Evolutionary conservation across 2,113 vertebrate species (phyloP), one percentile per base, ranked within the genome.

Genomic region (Gnathonemus echidnorhynchus): DNA sequence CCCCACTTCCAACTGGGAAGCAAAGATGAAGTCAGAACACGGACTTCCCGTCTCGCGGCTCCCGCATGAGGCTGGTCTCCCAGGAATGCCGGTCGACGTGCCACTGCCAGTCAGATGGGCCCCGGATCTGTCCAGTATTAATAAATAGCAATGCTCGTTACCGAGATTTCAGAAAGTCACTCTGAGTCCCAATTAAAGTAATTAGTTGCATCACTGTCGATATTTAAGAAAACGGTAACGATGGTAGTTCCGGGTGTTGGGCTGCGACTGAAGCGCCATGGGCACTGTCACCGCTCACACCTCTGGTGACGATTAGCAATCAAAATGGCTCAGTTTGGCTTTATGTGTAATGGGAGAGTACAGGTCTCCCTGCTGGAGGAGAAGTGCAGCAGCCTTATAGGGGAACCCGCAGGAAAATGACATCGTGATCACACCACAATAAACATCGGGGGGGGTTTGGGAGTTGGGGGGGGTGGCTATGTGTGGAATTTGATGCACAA

Each of bases 151-250:
- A 1, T 87, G 90, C 90, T 93, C 91, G 80, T 92, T 92, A 91
- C 91, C 89, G 88, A 94, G 93, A 96, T 93, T 85, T 85, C 24
- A 46, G 21, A 93, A 88, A 93, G 92, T 94, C 94, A 92, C 93
- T 94, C 91, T 94, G 94, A 95, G 94, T 93, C 91, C 91, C 94
- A 95, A 96, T 96, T 95, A 95, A 95, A 96, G 95, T 91, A 95
- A 96, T 96, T 92, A 92, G 89, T 92, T 90, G 89, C 90, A 91
- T 93, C 95, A 94, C 93, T 94, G 93, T 92, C 90, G 93, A 93
- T 92, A 94, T 94, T 95, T 95, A 94, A 94, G 93, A 93, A 89
- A 89, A 92, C 80, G 91, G 90, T 66, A 91, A 91, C 90, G 92
- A 90, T 19, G 88, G 87, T 89, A 92, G 90, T 92, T 86, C 91